Evolutionary conservation across 1,140 invertebrate genomes (phyloP).

Genomic region (Brachionus asplanchnoidis): DNA sequence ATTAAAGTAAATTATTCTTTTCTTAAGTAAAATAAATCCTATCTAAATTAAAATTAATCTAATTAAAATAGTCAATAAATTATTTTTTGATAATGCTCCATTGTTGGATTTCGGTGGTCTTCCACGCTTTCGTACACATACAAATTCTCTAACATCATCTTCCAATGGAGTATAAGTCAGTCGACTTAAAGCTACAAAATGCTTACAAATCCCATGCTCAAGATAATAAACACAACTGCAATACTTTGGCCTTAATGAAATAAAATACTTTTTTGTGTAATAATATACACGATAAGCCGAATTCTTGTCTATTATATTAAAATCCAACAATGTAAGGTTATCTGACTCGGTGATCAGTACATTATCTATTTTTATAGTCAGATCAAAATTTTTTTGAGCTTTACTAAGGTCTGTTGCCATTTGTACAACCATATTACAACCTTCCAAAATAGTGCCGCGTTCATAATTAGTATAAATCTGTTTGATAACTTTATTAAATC

Average conservation of each 20-base stretch:
- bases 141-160: too few species aligned
- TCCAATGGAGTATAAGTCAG: too few species aligned
- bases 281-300: neutral
- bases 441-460: neutral
- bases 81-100: too few species aligned
- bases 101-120: too few species aligned
- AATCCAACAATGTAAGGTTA: neutral
- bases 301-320: neutral
- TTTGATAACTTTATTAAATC: too few species aligned
- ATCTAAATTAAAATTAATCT: too few species aligned
- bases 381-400: neutral
- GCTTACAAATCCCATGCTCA: neutral
- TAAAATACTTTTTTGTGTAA: neutral
- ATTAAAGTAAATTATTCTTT: too few species aligned
- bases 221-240: neutral
- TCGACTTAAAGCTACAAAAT: neutral
- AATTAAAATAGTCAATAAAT: too few species aligned
- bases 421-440: neutral
- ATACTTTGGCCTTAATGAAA: neutral
- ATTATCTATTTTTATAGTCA: neutral
- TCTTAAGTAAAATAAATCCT: too few species aligned
- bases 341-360: neutral
- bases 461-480: too few species aligned
- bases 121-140: too few species aligned
- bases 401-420: neutral